Base-by-base conservation (phyloP, 2,797 vertebrate genomes). In the Eulemur rubriventer region DNA sequence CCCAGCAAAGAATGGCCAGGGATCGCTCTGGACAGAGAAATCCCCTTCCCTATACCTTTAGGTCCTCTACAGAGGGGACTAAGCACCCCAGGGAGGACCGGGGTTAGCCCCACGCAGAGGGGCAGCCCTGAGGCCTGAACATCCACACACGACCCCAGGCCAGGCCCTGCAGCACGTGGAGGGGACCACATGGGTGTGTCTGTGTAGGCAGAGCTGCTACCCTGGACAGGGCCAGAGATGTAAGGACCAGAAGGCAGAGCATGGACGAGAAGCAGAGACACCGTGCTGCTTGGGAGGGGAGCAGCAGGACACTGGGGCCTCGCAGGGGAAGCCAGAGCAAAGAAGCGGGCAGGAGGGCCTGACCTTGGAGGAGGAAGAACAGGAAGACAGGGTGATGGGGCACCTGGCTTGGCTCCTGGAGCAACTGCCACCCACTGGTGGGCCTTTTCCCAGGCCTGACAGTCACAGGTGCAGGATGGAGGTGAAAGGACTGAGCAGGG, bases 11-110 rank as follows among this genome's bases (percentile, higher is more conserved):
- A 93, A 92, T 55, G 30, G 28, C 46, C 69, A 67, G 55, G 46
- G 38, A 35, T 59, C 3, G 3, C 81, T 91, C 61, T 24, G 46
- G n/a, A 75, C 43, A 75, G 59, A 76, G 5, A 75, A 13, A 63
- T 17, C 48, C 35, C 12, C 41, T 70, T 97, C 98, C 98, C 97
- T 97, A 96, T 98, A 99, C 98, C 98, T 98, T 99, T 98, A 98
- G 98, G 98, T 98, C 98, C 97, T 98, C 98, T 98, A 98, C 38
- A 98, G 98, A 98, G 98, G 98, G 98, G 98, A 98, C 98, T 99
- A 99, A 99, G 99, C 98, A 99, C 99, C 98, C 99, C 96, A 98
- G 98, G 98, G 98, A 97, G 98, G 98, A 98, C 98, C 98, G 94
- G 97, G 89, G 94, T 48, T 22, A 20, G 22, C 12, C 9, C 18